Evolutionary conservation across 2,888 invertebrate species (phyloP).

Genomic region (Oscheius sp.): DNA sequence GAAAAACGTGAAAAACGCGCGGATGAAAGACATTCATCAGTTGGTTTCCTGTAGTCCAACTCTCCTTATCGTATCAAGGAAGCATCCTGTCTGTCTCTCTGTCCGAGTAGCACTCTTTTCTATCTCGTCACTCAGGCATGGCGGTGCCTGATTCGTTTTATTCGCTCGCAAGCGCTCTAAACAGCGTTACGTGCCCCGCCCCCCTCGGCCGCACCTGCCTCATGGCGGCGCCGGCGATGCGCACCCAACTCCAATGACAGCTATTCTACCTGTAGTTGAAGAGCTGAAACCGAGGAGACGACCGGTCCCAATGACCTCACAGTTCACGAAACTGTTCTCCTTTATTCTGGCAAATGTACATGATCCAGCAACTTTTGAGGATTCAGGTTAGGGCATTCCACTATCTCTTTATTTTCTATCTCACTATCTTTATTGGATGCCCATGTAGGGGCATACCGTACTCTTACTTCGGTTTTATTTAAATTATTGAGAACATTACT

Average conservation of each 20-base stretch:
- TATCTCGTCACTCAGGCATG: conserved; percentile 35
- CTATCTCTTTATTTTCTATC: neutral
- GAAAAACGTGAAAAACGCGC: neutral
- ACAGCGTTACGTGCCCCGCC: conserved; percentile 44
- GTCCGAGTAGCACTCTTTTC: conserved; percentile 26
- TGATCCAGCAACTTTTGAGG: conserved; percentile 68
- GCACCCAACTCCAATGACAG: conserved; percentile 34
- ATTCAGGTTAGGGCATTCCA: conserved; percentile 44
- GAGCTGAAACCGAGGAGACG: conserved; percentile 22
- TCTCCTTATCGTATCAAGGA: conserved; percentile 31
- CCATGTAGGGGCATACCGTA: no score
- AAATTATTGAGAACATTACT: no score
- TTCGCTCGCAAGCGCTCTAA: conserved; percentile 41
- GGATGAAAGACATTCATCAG: neutral
- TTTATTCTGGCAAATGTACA: conserved; percentile 72
- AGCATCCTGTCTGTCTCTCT: conserved; percentile 32
- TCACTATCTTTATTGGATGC: no score
- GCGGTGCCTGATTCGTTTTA: conserved; percentile 39
- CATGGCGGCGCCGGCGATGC: conserved; percentile 36
- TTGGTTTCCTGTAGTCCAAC: conserved; percentile 5
- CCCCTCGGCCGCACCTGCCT: conserved; percentile 39
- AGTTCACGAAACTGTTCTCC: conserved; percentile 72
- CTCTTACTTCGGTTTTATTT: no score
- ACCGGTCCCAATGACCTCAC: conserved; percentile 78
- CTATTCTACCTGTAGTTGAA: conserved; percentile 20